Percentiles rank a stretch among this genome's conserved stretches.
Conservation (phyloP, 1,140 invertebrate species). For the Penaeus chinensis region DNA sequence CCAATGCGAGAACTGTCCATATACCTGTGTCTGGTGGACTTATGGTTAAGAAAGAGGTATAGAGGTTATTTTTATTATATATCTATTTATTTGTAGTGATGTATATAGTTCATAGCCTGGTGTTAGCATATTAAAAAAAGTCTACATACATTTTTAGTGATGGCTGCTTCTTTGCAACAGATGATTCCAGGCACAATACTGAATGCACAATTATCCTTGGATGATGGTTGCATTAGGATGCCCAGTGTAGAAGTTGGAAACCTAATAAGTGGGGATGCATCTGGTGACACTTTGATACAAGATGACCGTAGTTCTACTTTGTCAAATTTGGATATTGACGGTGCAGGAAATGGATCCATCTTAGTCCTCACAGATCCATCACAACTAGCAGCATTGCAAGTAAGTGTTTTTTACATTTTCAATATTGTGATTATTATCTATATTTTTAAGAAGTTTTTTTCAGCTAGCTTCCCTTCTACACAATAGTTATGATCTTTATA, state of each 20-base stretch:
- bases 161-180: background rate
- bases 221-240: conserved; percentile 28
- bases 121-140: too few relatives aligned
- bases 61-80: background rate
- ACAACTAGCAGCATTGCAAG: conserved; percentile 49
- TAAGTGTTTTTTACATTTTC: background rate
- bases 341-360: conserved; percentile 40
- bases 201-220: conserved; percentile 23
- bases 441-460: too few relatives aligned
- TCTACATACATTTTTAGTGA: too few relatives aligned
- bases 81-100: background rate
- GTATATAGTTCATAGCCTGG: too few relatives aligned
- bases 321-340: conserved; percentile 40
- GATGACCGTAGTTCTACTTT: conserved; percentile 28
- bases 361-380: conserved; percentile 52
- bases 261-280: conserved; percentile 9
- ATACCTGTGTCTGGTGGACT: conserved; percentile 12
- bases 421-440: too few relatives aligned
- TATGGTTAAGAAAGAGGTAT: conserved; percentile 33
- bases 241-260: conserved; percentile 28
- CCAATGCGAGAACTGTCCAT: conserved; percentile 21
- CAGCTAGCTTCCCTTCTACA: too few relatives aligned
- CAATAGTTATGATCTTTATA: too few relatives aligned
- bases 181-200: conserved; percentile 32
- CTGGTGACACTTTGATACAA: conserved; percentile 21